Evolutionary conservation across 2,888 invertebrate genomes (phyloP).

Genomic region (Drosophila antonietae): DNA sequence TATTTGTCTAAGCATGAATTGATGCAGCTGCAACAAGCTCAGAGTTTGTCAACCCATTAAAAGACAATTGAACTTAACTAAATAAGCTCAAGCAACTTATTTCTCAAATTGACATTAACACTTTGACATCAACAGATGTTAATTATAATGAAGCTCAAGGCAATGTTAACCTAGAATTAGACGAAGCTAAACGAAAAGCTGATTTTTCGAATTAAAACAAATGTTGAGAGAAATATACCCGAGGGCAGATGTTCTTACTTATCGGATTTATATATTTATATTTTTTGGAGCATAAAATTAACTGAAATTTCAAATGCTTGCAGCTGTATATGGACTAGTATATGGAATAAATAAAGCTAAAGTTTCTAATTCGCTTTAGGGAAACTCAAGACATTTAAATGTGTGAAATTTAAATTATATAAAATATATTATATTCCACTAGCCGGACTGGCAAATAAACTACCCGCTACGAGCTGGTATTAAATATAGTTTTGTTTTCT

Average conservation of each 20-base stretch:
- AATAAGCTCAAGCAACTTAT: neutral
- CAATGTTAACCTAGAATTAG: neutral
- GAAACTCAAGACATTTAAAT: no score
- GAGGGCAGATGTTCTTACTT: neutral
- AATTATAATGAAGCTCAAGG: neutral
- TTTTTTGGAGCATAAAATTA: neutral
- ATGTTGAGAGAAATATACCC: accelerated
- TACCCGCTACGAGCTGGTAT: no score
- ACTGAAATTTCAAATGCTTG: neutral
- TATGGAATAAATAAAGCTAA: neutral
- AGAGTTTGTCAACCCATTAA: neutral
- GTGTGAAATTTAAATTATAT: no score
- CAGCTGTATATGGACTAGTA: neutral
- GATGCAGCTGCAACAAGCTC: neutral
- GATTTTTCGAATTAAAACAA: neutral
- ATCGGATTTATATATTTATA: neutral
- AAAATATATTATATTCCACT: no score
- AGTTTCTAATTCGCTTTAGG: no score
- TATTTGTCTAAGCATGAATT: slow-evolving; percentile 42
- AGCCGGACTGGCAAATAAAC: no score
- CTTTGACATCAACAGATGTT: neutral
- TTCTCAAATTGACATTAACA: neutral
- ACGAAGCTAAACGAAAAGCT: neutral
- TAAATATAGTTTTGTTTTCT: no score
- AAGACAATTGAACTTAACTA: neutral